Percentiles rank a stretch among this genome's conserved stretches.
phyloP scores from a whole-genome alignment of 1,140 invertebrate species.

The Macrosteles quadrilineatus region DNA sequence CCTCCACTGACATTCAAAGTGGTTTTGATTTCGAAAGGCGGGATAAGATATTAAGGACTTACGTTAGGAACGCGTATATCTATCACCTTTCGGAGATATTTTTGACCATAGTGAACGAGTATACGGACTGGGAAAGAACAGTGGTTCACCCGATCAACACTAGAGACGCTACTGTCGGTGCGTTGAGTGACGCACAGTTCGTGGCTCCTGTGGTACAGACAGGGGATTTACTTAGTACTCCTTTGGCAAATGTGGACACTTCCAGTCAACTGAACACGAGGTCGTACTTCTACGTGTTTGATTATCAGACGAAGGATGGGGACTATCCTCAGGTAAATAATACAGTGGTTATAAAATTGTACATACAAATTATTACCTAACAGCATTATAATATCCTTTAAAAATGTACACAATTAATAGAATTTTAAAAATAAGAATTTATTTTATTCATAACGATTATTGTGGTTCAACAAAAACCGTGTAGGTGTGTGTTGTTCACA shows the following conservation, averaged over 20 bases:
- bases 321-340: conserved; percentile 77
- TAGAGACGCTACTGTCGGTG: conserved; percentile 87
- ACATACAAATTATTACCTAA: too few species aligned
- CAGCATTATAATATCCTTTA: too few species aligned
- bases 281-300: conserved; percentile 90
- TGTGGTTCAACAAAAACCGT: too few species aligned
- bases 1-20: conserved; percentile 76
- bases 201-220: conserved; percentile 83
- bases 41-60: conserved; percentile 89
- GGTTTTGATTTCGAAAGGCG: conserved; percentile 89
- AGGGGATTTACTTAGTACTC: conserved; percentile 70
- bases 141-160: conserved; percentile 90
- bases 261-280: conserved; percentile 49
- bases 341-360: too few species aligned
- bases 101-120: conserved; percentile 94
- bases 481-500: too few species aligned
- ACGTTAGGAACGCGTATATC: conserved; percentile 90
- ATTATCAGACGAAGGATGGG: conserved; percentile 89
- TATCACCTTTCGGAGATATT: conserved; percentile 97
- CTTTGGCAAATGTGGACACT: not conserved
- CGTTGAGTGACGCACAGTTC: conserved; percentile 90
- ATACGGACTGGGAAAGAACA: conserved; percentile 95
- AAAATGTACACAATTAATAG: too few species aligned
- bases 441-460: too few species aligned
- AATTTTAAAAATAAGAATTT: too few species aligned